Base-by-base conservation (phyloP, 2,113 vertebrate species). In the Dipodomys stephensi region DNA sequence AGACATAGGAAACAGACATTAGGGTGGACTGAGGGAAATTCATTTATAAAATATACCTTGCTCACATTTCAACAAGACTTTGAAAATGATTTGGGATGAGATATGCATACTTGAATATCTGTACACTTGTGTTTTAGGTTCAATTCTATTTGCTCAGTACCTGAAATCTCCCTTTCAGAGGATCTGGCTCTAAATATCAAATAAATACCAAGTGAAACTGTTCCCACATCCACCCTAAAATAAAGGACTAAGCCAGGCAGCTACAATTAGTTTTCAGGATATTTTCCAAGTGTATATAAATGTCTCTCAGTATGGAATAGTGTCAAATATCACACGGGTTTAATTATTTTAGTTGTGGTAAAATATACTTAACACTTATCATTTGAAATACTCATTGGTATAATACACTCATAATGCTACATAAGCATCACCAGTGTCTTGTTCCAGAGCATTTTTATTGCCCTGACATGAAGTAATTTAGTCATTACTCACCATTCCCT, bases 181-280 rank as follows among this genome's bases (percentile, higher is more conserved):
- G 32, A 57, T 23, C 2, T 9, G 19, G 30, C 7, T 57, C 69
- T 92, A 95, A 83, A 85, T 80, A 91, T 64, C 89, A 95, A 83
- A 85, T 80, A 91, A 79, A 89, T 77, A 83, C 32, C 62, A 80
- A 84, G 73, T 74, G 72, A 57, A 88, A 91, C 91, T 22, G 46
- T 62, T 78, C 32, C 44, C 16, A 62, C 25, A 68, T 85, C 57
- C 39, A 71, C 65, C 19, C 27, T 83, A 19, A 93, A 94, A 62
- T 85, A 86, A 85, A 93, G 9, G 65, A 90, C 80, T 46, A 86
- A 95, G 49, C 2, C 64, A 87, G 72, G 80, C 7, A 73, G 49
- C 30, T 67, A 88, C 7, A 83, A 65, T 69, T 86, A 79, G 8
- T 79, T 76, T 79, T 39, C 71, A 91, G 49, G 65, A 67, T 71